These are phyloP conservation scores for Thysanoteuthis rhombus DNA, from an alignment of 2,888 invertebrate species.

Conservation along the genomic window DNA sequence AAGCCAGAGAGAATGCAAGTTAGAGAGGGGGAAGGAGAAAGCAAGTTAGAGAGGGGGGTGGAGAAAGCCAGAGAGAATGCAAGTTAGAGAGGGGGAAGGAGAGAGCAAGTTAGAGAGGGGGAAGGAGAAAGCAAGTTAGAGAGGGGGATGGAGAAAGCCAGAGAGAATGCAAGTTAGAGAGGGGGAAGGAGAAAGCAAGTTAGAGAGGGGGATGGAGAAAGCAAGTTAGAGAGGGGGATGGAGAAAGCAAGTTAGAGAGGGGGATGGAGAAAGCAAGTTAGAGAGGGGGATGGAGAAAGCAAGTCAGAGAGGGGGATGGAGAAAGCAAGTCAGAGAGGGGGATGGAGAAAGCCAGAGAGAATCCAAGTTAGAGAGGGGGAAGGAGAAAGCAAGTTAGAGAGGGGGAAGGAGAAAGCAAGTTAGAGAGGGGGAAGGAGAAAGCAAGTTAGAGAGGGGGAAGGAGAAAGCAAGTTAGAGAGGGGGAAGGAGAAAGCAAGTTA, in stretches of 20 bases:
- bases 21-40: background rate
- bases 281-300: background rate
- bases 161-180: background rate
- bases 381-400: background rate
- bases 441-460: too few relatives aligned
- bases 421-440: background rate
- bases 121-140: background rate
- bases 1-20: background rate
- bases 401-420: background rate
- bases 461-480: background rate
- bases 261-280: too few relatives aligned
- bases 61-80: background rate
- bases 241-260: background rate
- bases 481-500: background rate
- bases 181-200: background rate
- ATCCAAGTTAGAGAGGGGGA: background rate
- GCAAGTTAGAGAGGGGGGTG: too few relatives aligned
- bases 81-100: background rate
- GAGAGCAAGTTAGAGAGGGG: background rate
- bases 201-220: background rate
- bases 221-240: background rate
- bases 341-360: background rate
- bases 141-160: background rate
- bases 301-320: fast-evolving
- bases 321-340: fast-evolving